Percentiles rank a stretch among this genome's conserved stretches.
Evolutionary conservation across 2,113 vertebrate genomes (phyloP).

Genomic region (Castor canadensis): DNA sequence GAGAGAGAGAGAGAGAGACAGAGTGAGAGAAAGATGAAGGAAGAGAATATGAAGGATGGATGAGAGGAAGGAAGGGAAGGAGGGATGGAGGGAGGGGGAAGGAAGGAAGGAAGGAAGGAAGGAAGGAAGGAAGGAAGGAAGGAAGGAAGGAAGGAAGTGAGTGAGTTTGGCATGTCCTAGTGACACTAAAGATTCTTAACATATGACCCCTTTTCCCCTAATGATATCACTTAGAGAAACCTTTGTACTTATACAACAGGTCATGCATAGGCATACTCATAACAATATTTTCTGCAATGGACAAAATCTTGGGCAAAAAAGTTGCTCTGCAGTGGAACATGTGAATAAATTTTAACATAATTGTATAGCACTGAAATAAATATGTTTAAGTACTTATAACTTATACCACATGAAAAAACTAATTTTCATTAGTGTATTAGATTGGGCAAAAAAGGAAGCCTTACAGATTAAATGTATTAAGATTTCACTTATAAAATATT

Average conservation of each 20-base stretch:
- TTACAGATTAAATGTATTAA: not conserved
- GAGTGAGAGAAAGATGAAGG: not conserved
- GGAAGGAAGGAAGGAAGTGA: too few relatives aligned
- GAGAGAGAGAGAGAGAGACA: not conserved
- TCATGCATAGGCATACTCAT: not conserved
- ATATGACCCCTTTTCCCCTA: not conserved
- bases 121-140: not conserved
- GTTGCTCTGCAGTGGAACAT: not conserved
- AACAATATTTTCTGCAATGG: not conserved
- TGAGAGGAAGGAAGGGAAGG: too few relatives aligned
- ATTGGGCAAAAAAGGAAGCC: not conserved
- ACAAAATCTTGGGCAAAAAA: not conserved
- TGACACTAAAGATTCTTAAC: not conserved
- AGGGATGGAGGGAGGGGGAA: not conserved
- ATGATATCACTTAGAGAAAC: not conserved
- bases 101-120: not conserved
- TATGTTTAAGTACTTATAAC: not conserved
- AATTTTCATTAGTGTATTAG: not conserved
- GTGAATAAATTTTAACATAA: not conserved
- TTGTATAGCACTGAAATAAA: not conserved
- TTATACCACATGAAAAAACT: too few relatives aligned
- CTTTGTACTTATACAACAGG: not conserved
- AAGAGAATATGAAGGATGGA: too few relatives aligned
- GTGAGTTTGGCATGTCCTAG: not conserved
- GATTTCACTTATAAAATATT: not conserved